Percentiles rank a stretch among this genome's conserved stretches.
Evolutionary conservation across 2,113 vertebrate species (phyloP).

Genomic region (Oreocharis arfaki): DNA sequence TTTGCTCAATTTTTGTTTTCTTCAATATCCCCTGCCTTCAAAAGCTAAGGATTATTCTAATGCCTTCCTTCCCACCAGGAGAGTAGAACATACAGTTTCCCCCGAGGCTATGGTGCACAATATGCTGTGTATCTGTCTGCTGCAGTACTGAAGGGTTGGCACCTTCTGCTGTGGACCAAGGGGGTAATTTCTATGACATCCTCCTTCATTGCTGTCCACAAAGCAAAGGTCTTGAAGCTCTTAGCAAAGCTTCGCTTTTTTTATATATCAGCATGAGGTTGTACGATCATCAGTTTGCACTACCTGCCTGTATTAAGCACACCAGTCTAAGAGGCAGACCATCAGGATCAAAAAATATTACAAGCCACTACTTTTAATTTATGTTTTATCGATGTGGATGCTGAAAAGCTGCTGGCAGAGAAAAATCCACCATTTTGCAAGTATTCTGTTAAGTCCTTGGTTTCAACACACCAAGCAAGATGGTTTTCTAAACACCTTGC

Average conservation of each 20-base stretch:
- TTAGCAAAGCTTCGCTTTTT: not conserved
- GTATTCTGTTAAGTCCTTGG: no score
- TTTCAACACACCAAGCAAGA: no score
- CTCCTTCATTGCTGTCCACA: not conserved
- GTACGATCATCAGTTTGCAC: not conserved
- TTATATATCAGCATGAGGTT: not conserved
- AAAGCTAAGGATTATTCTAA: slow-evolving; percentile 49
- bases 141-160: not conserved
- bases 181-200: not conserved
- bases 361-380: not conserved
- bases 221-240: not conserved
- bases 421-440: no score
- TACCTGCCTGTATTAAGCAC: not conserved
- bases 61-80: slow-evolving; percentile 18
- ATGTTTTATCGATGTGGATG: not conserved
- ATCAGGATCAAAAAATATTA: not conserved
- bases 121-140: not conserved
- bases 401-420: no score
- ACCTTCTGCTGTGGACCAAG: not conserved
- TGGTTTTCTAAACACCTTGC: no score
- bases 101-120: not conserved
- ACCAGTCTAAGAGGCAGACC: not conserved
- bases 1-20: slow-evolving; percentile 31
- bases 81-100: not conserved
- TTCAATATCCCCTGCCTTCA: slow-evolving; percentile 5